phyloP scores from a whole-genome alignment of 2,113 vertebrate genomes.

The Heterotilapia buettikoferi region DNA sequence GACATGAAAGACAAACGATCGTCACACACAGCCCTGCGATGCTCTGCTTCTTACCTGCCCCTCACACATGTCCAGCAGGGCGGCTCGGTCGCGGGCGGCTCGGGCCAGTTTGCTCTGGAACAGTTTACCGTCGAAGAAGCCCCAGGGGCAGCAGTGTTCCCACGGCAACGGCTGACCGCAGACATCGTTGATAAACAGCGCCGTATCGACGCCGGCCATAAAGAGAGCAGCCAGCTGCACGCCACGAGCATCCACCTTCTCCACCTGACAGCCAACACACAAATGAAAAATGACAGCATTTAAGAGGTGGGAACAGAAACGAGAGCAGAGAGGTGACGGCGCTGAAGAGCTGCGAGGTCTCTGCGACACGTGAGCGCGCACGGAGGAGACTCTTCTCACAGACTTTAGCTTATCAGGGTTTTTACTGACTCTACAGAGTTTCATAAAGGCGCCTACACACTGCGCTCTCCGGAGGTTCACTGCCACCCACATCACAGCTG shows the following conservation, averaged over 20 bases:
- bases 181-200: conserved; percentile 87
- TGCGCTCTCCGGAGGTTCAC: background rate
- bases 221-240: conserved; percentile 89
- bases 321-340: background rate
- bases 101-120: conserved; percentile 89
- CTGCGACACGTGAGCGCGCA: background rate
- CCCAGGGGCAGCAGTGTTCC: conserved; percentile 94
- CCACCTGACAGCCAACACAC: conserved; percentile 72
- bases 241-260: conserved; percentile 86
- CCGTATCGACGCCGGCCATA: conserved; percentile 89
- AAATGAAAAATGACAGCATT: background rate
- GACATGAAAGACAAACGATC: background rate
- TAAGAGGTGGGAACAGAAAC: background rate
- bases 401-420: background rate
- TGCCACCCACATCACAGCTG: background rate
- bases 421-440: background rate
- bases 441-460: background rate
- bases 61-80: conserved; percentile 88
- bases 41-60: conserved; percentile 76
- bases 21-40: accelerated
- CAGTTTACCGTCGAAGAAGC: conserved; percentile 92
- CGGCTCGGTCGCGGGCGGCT: conserved; percentile 76
- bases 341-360: background rate
- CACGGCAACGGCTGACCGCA: conserved; percentile 89
- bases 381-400: background rate